A percentile compares a stretch with the other conserved stretches of the same genome.
These are phyloP conservation scores for Chaetops frenatus DNA, from an alignment of 2,113 vertebrate species.

Conservation along the genomic window DNA sequence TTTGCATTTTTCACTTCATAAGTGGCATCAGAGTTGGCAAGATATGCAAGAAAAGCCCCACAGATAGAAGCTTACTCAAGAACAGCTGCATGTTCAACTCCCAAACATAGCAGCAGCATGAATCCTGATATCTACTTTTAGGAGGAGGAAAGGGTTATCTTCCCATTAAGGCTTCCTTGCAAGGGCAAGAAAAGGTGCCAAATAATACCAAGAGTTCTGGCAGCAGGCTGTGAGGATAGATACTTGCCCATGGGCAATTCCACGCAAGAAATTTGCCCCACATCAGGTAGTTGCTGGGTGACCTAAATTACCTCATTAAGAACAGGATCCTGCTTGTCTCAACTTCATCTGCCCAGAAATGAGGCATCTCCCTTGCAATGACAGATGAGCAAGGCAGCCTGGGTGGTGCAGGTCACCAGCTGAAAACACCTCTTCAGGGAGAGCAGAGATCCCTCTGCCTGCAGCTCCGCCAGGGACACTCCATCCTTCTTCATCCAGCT, in stretches of 20 bases:
- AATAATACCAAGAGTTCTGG: neutral
- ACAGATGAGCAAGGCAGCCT: neutral
- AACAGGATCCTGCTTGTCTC: slow-evolving; percentile 50
- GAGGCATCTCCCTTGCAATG: neutral
- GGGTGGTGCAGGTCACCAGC: neutral
- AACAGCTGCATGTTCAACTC: neutral
- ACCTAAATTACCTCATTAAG: slow-evolving; percentile 53
- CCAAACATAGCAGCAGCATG: neutral
- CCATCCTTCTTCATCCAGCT: rapidly evolving
- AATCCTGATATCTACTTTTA: neutral
- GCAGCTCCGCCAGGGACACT: neutral
- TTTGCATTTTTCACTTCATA: neutral
- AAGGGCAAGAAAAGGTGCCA: neutral
- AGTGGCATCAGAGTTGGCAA: neutral
- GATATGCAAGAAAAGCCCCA: neutral
- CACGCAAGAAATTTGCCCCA: neutral
- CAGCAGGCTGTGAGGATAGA: neutral
- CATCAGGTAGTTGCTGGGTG: neutral
- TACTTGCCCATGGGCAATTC: neutral
- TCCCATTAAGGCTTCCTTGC: neutral
- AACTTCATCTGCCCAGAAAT: neutral
- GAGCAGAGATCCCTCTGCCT: neutral
- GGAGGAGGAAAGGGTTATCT: neutral
- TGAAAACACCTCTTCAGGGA: neutral
- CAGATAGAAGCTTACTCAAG: neutral